phyloP scores from a whole-genome alignment of 2,888 invertebrate genomes.

The Acronicta alni region DNA sequence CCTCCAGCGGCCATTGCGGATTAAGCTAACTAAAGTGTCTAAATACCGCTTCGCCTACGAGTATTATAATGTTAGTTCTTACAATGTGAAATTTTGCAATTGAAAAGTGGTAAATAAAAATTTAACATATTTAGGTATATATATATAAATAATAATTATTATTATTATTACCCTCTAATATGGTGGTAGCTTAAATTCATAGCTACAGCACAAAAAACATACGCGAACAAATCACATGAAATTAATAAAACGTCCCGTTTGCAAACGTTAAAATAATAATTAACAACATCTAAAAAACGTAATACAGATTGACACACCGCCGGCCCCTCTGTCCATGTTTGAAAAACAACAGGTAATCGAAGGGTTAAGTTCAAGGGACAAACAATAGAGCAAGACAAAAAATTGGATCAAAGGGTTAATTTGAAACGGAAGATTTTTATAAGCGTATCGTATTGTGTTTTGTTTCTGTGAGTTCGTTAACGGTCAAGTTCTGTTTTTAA shows the following conservation, averaged over 20 bases:
- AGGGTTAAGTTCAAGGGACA: conserved; percentile 78
- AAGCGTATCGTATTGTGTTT: conserved; percentile 64
- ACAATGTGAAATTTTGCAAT: background rate
- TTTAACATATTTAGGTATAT: no score
- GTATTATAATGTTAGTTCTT: conserved; percentile 12
- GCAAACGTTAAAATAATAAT: conserved; percentile 70
- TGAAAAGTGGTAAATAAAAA: no score
- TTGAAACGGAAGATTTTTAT: conserved; percentile 72
- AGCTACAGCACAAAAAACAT: no score
- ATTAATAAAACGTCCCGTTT: conserved; percentile 51
- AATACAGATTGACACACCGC: conserved; percentile 77
- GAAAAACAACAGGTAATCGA: conserved; percentile 84
- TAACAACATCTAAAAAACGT: conserved; percentile 66
- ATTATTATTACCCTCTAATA: no score
- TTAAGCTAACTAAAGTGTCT: conserved; percentile 11
- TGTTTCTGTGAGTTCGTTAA: conserved; percentile 67
- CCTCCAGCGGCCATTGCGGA: conserved; percentile 20
- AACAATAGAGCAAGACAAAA: conserved; percentile 75
- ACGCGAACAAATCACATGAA: conserved; percentile 20
- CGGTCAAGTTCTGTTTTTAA: conserved; percentile 64
- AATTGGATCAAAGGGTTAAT: conserved; percentile 74
- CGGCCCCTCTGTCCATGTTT: conserved; percentile 70
- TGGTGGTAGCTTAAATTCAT: no score
- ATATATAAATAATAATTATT: no score
- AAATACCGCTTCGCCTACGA: conserved; percentile 39